Evolutionary conservation across 2,888 invertebrate species (phyloP).

Genomic region (Ceriagrion tenellum): DNA sequence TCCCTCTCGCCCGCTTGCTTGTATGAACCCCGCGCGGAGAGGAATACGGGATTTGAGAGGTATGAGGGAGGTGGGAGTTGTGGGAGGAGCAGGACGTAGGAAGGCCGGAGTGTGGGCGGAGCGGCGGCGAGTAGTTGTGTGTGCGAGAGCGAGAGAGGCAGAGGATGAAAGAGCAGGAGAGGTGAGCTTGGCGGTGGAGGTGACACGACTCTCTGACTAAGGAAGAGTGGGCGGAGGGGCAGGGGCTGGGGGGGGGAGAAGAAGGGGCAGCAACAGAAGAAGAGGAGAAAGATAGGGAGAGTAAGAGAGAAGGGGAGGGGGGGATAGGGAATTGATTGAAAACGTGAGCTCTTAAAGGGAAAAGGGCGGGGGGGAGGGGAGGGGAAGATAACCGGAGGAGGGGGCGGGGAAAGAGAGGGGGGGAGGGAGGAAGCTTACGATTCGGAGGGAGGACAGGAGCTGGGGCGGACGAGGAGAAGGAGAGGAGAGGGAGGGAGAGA

Average conservation of each 20-base stretch:
- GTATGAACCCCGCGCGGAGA: neutral
- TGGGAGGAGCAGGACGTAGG: neutral
- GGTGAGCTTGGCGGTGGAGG: neutral
- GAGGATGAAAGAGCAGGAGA: neutral
- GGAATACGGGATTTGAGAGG: neutral
- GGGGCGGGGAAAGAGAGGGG: neutral
- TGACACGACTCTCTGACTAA: neutral
- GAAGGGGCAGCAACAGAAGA: neutral
- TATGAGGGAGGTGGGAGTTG: neutral
- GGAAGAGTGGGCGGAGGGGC: neutral
- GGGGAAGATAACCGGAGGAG: neutral
- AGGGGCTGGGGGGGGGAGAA: neutral
- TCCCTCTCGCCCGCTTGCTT: neutral
- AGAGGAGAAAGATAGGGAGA: neutral
- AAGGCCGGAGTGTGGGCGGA: too few species aligned
- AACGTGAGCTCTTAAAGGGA: conserved; percentile 24
- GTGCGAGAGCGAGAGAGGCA: too few species aligned
- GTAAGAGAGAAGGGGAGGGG: neutral
- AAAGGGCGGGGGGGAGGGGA: too few species aligned
- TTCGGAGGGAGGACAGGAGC: neutral
- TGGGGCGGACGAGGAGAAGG: too few species aligned
- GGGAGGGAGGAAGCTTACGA: neutral
- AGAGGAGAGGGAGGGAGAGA: neutral
- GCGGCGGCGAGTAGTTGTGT: too few species aligned
- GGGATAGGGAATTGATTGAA: conserved; percentile 25